Percentiles rank a stretch among this genome's conserved stretches.
These are phyloP conservation scores for Pheosia gnoma DNA, from an alignment of 2,888 invertebrate genomes.

Conservation along the genomic window DNA sequence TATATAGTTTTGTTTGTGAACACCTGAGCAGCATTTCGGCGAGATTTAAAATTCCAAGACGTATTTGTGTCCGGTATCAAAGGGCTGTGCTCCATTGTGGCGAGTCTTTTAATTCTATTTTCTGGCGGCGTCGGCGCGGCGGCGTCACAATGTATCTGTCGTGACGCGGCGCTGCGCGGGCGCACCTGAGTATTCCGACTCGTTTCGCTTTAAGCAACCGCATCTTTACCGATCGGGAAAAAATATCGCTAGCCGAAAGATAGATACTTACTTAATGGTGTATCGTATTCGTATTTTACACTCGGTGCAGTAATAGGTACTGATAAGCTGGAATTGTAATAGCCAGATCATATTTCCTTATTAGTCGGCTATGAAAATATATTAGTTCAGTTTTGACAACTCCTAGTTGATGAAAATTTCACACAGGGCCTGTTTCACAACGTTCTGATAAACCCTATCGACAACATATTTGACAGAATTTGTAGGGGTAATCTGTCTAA, in stretches of 20 bases:
- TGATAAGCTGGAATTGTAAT: no score
- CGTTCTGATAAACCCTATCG: no score
- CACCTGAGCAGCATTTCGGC: constrained; percentile 49
- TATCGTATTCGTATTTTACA: no score
- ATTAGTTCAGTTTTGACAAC: no score
- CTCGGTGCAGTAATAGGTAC: no score
- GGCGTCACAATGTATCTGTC: constrained; percentile 64
- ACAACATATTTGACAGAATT: no score
- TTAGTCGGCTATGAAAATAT: no score
- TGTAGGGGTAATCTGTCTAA: no score
- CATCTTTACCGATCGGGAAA: constrained; percentile 39
- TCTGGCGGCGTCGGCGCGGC: constrained; percentile 48
- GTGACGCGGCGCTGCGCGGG: constrained; percentile 44
- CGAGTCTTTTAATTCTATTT: constrained; percentile 76
- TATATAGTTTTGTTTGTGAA: constrained; percentile 25
- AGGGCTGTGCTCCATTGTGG: constrained; percentile 72
- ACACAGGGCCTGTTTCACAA: no score
- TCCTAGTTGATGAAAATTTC: no score
- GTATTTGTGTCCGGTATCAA: constrained; percentile 65
- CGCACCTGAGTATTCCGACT: constrained; percentile 78
- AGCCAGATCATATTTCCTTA: no score
- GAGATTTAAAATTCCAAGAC: constrained; percentile 62
- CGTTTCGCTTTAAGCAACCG: constrained; percentile 68
- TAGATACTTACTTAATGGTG: background rate
- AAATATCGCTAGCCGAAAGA: constrained; percentile 4